Conservation (phyloP, 2,888 invertebrate species). For the Drosophila macrospina region DNA sequence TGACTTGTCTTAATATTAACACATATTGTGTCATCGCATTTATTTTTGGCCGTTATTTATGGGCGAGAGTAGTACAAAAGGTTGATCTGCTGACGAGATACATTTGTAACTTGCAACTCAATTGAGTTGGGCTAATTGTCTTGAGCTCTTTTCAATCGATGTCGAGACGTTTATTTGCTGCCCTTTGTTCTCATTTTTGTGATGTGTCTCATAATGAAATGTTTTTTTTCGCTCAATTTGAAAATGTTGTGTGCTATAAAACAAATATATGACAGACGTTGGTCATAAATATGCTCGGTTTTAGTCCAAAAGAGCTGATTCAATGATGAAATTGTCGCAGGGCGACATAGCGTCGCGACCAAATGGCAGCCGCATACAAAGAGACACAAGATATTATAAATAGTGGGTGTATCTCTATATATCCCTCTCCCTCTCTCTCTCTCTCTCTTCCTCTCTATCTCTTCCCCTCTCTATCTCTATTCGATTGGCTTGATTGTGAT, state of each 20-base stretch:
- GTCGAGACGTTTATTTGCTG: neutral
- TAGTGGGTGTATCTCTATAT: constrained; percentile 78
- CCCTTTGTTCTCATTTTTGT: constrained; percentile 64
- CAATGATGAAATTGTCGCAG: constrained; percentile 62
- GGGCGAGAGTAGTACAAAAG: constrained; percentile 47
- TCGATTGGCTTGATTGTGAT: constrained; percentile 81
- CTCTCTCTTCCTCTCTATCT: constrained; percentile 50
- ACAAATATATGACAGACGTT: constrained; percentile 75
- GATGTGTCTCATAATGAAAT: constrained; percentile 74
- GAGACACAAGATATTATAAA: constrained; percentile 52
- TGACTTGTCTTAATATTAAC: constrained; percentile 73
- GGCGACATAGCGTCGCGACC: constrained; percentile 65
- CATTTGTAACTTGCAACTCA: constrained; percentile 16
- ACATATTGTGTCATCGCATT: constrained; percentile 73
- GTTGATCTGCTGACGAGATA: neutral
- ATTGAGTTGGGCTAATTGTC: constrained; percentile 67
- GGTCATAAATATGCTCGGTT: constrained; percentile 70
- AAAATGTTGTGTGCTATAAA: constrained; percentile 74
- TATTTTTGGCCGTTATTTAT: constrained; percentile 76
- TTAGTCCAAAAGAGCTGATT: constrained; percentile 53
- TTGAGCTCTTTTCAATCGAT: constrained; percentile 47
- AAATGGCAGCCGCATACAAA: constrained; percentile 40
- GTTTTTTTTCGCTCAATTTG: constrained; percentile 77
- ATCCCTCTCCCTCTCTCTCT: constrained; percentile 39
- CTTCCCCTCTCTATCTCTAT: no score